A percentile compares a stretch with the other conserved stretches of the same genome.
Evolutionary conservation across 2,797 vertebrate species (phyloP).

Genomic region (Lepilemur ruficaudatus): DNA sequence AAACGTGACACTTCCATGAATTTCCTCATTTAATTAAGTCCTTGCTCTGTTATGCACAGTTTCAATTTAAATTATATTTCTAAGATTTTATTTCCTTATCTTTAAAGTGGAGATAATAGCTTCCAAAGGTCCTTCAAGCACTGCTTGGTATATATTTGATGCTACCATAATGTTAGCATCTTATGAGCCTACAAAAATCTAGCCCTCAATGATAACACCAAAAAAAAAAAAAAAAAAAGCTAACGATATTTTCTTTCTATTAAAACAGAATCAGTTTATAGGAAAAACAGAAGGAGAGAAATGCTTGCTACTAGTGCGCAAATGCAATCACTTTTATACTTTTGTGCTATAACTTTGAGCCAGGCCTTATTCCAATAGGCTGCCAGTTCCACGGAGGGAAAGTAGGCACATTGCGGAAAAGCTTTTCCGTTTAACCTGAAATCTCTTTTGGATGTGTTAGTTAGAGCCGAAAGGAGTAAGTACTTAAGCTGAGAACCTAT

Average conservation of each 20-base stretch:
- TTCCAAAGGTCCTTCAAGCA: background rate
- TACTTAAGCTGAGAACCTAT: constrained; percentile 15
- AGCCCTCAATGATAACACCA: background rate
- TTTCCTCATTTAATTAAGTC: constrained; percentile 35
- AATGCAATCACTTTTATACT: background rate
- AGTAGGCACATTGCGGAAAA: background rate
- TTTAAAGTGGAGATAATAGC: background rate
- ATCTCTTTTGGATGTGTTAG: constrained; percentile 18
- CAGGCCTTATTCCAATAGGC: background rate
- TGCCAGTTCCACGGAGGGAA: background rate
- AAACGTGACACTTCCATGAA: background rate
- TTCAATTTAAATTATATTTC: constrained; percentile 5
- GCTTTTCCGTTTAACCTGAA: constrained; percentile 37
- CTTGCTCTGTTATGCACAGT: background rate
- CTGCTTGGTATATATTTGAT: background rate
- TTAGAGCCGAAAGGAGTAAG: constrained; percentile 34
- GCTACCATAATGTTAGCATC: background rate
- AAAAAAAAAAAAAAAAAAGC: background rate
- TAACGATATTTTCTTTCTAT: background rate
- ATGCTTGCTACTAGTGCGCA: background rate
- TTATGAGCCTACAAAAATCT: background rate
- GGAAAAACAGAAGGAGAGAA: background rate
- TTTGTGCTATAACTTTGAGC: background rate
- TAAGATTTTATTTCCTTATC: constrained; percentile 29
- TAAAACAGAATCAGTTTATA: background rate